phyloP scores from a whole-genome alignment of 2,797 vertebrate genomes.

The Helicolenus hilgendorfi region DNA sequence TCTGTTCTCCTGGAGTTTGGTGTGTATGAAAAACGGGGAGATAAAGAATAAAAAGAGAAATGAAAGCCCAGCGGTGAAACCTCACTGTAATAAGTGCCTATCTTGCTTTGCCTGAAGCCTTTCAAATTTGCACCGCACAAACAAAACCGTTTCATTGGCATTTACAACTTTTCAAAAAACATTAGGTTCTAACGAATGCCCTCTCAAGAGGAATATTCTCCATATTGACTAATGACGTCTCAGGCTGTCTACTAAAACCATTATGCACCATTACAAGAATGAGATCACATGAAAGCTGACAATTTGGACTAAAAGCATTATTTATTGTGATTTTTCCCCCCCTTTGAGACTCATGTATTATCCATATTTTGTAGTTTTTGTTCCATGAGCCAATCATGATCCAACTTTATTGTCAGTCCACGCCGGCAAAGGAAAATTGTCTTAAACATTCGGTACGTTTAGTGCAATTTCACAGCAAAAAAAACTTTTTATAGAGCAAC shows the following conservation, averaged over 20 bases:
- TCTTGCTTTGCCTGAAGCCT: conserved; percentile 31
- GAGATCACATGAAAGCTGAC: conserved; percentile 26
- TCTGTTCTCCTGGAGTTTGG: conserved; percentile 8
- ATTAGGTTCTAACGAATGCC: conserved; percentile 31
- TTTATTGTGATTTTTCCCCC: conserved; percentile 8
- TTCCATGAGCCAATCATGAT: neutral
- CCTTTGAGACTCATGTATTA: neutral
- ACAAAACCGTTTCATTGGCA: conserved; percentile 40
- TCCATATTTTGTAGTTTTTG: conserved; percentile 4
- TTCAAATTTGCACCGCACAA: conserved; percentile 38
- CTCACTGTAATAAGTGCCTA: conserved; percentile 28
- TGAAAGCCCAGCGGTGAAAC: conserved; percentile 37
- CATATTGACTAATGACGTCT: conserved; percentile 33
- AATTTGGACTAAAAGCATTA: conserved; percentile 32
- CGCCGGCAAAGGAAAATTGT: neutral
- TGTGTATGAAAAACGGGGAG: neutral
- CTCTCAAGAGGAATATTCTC: conserved; percentile 27
- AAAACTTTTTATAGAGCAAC: neutral
- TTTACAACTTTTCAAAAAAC: conserved; percentile 55
- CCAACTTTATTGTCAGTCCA: neutral
- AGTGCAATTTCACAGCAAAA: neutral
- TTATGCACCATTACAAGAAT: conserved; percentile 42
- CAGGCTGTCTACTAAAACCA: conserved; percentile 35
- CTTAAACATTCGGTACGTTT: neutral
- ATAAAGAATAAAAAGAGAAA: conserved; percentile 22